A percentile compares a stretch with the other conserved stretches of the same genome.
phyloP scores from a whole-genome alignment of 2,888 invertebrate species.

The Dimorphilus gyrociliatus region DNA sequence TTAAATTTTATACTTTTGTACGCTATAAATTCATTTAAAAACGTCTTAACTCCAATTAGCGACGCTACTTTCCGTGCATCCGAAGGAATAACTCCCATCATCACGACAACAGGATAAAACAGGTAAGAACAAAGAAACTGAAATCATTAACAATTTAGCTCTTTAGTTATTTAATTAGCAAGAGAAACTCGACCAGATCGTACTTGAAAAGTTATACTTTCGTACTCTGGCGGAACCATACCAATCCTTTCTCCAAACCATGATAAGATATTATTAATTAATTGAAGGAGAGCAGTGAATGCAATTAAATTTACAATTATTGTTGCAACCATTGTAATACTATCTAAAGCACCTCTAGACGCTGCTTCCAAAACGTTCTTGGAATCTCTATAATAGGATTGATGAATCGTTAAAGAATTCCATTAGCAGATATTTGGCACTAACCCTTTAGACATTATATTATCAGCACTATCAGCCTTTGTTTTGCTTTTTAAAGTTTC shows the following conservation, averaged over 20 bases:
- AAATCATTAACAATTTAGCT: conserved; percentile 21
- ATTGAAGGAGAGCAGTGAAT: conserved; percentile 68
- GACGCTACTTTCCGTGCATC: conserved; percentile 62
- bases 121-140: conserved; percentile 56
- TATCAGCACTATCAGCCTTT: too few species aligned
- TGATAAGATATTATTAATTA: conserved; percentile 58
- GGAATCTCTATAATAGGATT: too few species aligned
- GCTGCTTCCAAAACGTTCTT: conserved; percentile 76
- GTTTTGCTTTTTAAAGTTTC: conserved; percentile 67
- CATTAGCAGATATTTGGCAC: conserved; percentile 1
- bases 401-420: too few species aligned
- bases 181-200: too few species aligned
- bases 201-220: conserved; percentile 24
- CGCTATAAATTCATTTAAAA: conserved; percentile 82
- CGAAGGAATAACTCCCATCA: conserved; percentile 53
- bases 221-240: conserved; percentile 7
- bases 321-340: conserved; percentile 60
- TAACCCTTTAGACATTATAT: conserved; percentile 7
- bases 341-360: conserved; percentile 65
- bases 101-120: conserved; percentile 71
- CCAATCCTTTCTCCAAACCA: conserved; percentile 52
- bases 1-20: too few species aligned
- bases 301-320: conserved; percentile 84
- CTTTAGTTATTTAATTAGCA: too few species aligned
- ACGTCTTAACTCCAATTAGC: conserved; percentile 70